phyloP scores from a whole-genome alignment of 2,113 vertebrate genomes.

The Crotalus horridus region DNA sequence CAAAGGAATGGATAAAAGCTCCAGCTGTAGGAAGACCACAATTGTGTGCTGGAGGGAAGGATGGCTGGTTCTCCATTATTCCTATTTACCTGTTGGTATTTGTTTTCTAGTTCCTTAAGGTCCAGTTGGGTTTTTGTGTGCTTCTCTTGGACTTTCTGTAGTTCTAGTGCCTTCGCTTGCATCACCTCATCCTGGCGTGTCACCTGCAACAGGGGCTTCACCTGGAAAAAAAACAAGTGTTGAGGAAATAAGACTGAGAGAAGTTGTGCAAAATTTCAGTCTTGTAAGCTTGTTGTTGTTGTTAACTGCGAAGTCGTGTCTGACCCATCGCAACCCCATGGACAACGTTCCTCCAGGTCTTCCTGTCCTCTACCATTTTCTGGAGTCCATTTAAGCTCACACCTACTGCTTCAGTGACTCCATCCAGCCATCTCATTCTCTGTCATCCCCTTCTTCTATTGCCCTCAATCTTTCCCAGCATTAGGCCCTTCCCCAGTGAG shows the following conservation, averaged over 20 bases:
- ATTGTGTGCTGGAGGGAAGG: neutral
- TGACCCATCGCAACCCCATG: no score
- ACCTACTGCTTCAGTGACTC: no score
- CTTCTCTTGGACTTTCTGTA: conserved; percentile 82
- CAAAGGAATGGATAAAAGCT: neutral
- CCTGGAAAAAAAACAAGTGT: conserved; percentile 59
- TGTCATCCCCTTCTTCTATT: no score
- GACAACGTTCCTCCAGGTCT: no score
- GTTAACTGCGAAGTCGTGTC: no score
- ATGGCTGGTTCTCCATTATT: neutral
- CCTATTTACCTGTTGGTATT: conserved; percentile 74
- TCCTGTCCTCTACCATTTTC: no score
- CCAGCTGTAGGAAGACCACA: no score
- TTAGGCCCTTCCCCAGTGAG: no score
- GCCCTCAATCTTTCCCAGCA: no score
- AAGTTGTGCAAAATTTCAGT: neutral
- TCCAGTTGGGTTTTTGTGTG: conserved; percentile 75
- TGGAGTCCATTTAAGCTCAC: no score
- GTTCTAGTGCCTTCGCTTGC: conserved; percentile 77
- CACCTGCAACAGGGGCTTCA: conserved; percentile 89
- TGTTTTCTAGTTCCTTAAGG: conserved; percentile 75
- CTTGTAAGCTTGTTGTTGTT: no score
- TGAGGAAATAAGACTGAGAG: neutral
- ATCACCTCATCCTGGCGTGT: conserved; percentile 89
- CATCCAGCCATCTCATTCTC: no score